phyloP scores from a whole-genome alignment of 2,113 vertebrate genomes.

The Notarius quadriscutis region DNA sequence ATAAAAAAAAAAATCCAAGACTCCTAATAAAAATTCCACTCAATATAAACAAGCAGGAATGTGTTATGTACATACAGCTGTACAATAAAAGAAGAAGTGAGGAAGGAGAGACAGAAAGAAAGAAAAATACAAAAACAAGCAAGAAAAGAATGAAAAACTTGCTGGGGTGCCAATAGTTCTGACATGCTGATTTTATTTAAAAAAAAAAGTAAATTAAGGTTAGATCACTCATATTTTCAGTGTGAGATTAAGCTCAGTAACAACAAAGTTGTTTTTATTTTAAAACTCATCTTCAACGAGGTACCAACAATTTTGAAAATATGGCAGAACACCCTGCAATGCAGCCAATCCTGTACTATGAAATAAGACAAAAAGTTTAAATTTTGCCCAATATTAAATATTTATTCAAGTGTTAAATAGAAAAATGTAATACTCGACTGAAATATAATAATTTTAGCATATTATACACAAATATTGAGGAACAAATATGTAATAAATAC shows the following conservation, averaged over 20 bases:
- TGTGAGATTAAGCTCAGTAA: neutral
- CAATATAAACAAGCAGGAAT: neutral
- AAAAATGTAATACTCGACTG: neutral
- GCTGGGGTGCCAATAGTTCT: neutral
- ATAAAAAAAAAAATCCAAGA: neutral
- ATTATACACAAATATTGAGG: neutral
- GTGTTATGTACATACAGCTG: neutral
- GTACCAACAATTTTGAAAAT: neutral
- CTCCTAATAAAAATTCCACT: neutral
- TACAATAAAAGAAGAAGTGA: too few relatives aligned
- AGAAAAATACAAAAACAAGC: neutral
- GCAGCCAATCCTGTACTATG: neutral
- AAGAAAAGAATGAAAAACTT: neutral
- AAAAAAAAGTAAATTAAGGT: neutral
- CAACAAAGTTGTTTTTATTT: neutral
- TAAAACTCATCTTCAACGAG: neutral
- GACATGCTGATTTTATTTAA: neutral
- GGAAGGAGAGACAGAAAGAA: neutral
- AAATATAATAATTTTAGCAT: neutral
- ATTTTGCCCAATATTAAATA: neutral
- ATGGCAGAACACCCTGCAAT: neutral
- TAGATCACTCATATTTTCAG: neutral
- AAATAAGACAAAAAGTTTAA: neutral
- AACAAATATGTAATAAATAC: conserved; percentile 36
- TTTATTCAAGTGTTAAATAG: conserved; percentile 28